Evolutionary conservation across 1,140 invertebrate genomes (phyloP).

Genomic region (Cyphomyrmex costatus): DNA sequence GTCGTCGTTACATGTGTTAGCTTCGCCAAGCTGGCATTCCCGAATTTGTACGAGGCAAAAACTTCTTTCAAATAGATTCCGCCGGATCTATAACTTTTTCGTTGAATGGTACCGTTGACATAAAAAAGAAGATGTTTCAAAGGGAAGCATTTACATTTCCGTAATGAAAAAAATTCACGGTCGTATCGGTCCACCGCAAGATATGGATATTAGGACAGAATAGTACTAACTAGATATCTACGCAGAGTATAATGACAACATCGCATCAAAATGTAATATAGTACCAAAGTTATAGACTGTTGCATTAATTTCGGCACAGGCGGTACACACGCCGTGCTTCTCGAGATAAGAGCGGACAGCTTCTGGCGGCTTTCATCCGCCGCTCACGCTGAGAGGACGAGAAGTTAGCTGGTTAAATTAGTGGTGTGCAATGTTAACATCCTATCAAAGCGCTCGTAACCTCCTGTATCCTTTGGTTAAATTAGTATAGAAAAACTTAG

Average conservation of each 20-base stretch:
- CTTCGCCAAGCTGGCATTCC: background rate
- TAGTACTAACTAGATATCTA: slow-evolving; percentile 12
- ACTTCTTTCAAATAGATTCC: slow-evolving; percentile 5
- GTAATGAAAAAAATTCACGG: slow-evolving; percentile 24
- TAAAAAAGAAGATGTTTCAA: background rate
- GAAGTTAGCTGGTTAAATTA: slow-evolving; percentile 18
- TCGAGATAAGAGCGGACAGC: slow-evolving; percentile 30
- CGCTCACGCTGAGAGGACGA: slow-evolving; percentile 33
- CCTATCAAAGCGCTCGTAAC: slow-evolving; percentile 16
- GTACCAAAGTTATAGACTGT: slow-evolving; percentile 50
- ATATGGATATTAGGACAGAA: slow-evolving; percentile 34
- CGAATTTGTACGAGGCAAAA: background rate
- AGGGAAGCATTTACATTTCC: slow-evolving; percentile 25
- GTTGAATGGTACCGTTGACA: background rate
- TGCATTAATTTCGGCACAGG: slow-evolving; percentile 41
- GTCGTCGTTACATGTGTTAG: background rate
- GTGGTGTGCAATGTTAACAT: slow-evolving; percentile 39
- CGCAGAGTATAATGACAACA: background rate
- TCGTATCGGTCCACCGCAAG: background rate
- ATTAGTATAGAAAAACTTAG: slow-evolving; percentile 35
- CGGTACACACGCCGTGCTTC: background rate
- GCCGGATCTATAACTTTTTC: slow-evolving; percentile 21
- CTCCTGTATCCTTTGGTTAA: background rate
- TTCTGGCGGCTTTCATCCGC: slow-evolving; percentile 34
- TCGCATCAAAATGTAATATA: slow-evolving; percentile 37